Evolutionary conservation across 2,888 invertebrate species (phyloP), one percentile per base, ranked within the genome.

Genomic region (Elysia crispata): DNA sequence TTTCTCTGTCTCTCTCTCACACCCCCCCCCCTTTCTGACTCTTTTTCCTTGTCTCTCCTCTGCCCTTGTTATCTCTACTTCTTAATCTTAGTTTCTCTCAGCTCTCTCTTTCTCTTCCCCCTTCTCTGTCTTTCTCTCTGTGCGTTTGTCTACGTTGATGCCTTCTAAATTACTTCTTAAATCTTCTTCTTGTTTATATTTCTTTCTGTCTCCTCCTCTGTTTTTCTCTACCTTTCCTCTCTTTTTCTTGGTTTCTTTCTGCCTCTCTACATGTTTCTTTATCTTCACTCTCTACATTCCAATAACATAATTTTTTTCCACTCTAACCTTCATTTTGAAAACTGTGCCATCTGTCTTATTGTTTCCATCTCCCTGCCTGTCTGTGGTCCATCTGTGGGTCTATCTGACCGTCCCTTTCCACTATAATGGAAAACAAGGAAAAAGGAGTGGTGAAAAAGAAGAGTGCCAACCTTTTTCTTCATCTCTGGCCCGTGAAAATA

Each of bases 261-360:
- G 54, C 20, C 20, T 54, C 54, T 54, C 54, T 54, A n/a, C 41
- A n/a, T 70, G 11, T 64, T n/a, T 64, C 64, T 64, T n/a, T 23
- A 18, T n/a, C 57, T 54, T 28, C n/a, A n/a, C n/a, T n/a, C n/a
- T n/a, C n/a, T n/a, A n/a, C n/a, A n/a, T n/a, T n/a, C n/a, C n/a
- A n/a, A n/a, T n/a, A n/a, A n/a, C n/a, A n/a, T n/a, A n/a, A n/a
- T n/a, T n/a, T n/a, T 33, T 25, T 33, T 28, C 25, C 54, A 28
- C n/a, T 54, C 54, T 23, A 1, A 28, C 8, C 18, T 25, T 73
- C 25, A 8, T 54, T 15, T 54, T 25, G 3, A 8, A 20, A 8
- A 6, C 15, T 69, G 30, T 31, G 13, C 30, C 33, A 13, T 31
- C 30, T 6, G 15, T 23, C 69, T 6, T 8, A 8, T n/a, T 69